Evolutionary conservation across 1,140 invertebrate species (phyloP).

Genomic region (Bacillus rossius): DNA sequence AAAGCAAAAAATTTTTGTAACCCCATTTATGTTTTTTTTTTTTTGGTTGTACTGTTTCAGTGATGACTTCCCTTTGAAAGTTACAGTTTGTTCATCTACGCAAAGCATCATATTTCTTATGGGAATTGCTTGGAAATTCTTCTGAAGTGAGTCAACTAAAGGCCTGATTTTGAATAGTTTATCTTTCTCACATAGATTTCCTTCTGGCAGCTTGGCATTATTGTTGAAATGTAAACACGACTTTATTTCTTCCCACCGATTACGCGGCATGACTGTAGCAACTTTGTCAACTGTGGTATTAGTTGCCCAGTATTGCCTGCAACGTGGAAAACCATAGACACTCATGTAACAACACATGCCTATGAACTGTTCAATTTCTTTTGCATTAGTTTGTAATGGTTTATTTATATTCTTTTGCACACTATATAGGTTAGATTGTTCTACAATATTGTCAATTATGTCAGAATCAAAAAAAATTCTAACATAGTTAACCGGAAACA

Average conservation of each 20-base stretch:
- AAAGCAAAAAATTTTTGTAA: constrained; percentile 40
- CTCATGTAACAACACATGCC: not conserved
- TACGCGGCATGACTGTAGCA: constrained; percentile 22
- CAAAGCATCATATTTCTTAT: constrained; percentile 33
- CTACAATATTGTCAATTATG: constrained; percentile 14
- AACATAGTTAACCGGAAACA: too few species aligned
- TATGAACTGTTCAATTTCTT: not conserved
- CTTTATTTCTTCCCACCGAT: constrained; percentile 22
- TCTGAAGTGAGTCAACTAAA: constrained; percentile 30
- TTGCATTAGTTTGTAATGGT: not conserved
- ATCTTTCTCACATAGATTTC: constrained; percentile 32
- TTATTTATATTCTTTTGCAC: not conserved
- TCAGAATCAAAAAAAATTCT: constrained; percentile 13
- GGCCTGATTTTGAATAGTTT: constrained; percentile 37
- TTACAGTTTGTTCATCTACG: constrained; percentile 32
- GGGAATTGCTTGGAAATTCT: constrained; percentile 26
- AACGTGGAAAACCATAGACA: constrained; percentile 2
- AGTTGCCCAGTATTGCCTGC: constrained; percentile 29
- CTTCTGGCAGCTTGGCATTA: constrained; percentile 13
- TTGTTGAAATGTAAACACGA: constrained; percentile 23
- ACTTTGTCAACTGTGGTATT: constrained; percentile 18
- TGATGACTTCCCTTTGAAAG: constrained; percentile 38
- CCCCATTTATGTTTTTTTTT: constrained; percentile 43
- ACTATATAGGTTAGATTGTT: constrained; percentile 16
- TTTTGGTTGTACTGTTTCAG: constrained; percentile 40